Conservation (phyloP, 2,113 vertebrate species). For the Calonectris borealis region DNA sequence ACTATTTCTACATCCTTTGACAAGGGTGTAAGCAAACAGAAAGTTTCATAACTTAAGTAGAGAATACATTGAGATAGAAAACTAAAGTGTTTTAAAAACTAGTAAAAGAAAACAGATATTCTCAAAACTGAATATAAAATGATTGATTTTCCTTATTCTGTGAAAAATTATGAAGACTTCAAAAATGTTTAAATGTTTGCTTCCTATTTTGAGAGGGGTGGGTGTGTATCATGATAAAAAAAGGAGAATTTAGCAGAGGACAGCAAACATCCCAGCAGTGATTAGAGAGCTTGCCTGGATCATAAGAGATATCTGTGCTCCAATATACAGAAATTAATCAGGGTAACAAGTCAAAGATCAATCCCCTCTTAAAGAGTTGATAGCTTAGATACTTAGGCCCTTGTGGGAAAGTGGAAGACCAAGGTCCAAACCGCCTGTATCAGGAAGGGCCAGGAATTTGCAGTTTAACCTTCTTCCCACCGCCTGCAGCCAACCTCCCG, state of each 20-base stretch:
- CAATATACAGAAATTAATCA: not conserved
- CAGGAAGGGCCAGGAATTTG: not conserved
- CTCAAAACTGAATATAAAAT: not conserved
- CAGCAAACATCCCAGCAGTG: not conserved
- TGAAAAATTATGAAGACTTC: not conserved
- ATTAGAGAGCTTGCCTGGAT: not conserved
- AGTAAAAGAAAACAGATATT: not conserved
- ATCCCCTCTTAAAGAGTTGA: not conserved
- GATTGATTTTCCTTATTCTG: not conserved
- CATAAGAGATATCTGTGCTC: not conserved
- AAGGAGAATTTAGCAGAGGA: not conserved
- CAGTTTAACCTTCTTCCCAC: not conserved
- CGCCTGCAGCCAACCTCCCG: not conserved
- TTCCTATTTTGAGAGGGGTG: not conserved
- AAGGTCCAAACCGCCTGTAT: not conserved
- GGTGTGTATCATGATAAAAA: not conserved
- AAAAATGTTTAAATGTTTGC: not conserved
- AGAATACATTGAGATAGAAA: not conserved
- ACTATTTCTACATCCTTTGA: constrained; percentile 39
- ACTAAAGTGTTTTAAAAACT: not conserved
- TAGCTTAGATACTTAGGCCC: not conserved
- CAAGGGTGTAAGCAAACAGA: not conserved
- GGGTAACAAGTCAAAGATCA: not conserved
- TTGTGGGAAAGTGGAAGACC: not conserved
- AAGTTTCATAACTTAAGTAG: not conserved